Conservation (phyloP, 1,140 invertebrate species). For the Drosophila guanche region DNA sequence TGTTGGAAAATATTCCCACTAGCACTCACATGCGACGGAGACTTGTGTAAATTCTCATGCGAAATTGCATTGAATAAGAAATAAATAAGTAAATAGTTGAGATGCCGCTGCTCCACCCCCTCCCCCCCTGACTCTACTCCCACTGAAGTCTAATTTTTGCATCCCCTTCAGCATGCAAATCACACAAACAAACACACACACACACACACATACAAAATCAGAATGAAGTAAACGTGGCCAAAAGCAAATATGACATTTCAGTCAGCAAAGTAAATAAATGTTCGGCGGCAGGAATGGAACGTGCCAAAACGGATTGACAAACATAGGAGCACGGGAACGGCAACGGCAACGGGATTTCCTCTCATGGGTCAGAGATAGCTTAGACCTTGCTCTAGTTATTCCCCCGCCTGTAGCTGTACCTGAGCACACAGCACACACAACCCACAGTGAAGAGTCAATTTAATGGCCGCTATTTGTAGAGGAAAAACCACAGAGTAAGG, state of each 20-base stretch:
- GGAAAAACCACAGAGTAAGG: not conserved
- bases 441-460: conserved; percentile 50
- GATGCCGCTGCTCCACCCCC: conserved; percentile 31
- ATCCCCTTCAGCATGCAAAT: conserved; percentile 64
- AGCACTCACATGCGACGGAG: too few relatives aligned
- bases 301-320: conserved; percentile 60
- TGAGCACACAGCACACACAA: conserved; percentile 35
- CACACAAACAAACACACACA: conserved; percentile 45
- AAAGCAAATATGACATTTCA: conserved; percentile 66
- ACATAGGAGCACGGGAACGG: not conserved
- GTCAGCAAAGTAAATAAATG: conserved; percentile 69
- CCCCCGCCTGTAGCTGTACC: too few relatives aligned
- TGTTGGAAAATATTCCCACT: too few relatives aligned
- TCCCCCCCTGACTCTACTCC: conserved; percentile 4
- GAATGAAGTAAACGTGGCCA: conserved; percentile 59
- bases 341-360: too few relatives aligned
- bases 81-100: conserved; percentile 81
- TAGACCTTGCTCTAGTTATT: too few relatives aligned
- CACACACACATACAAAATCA: conserved; percentile 15
- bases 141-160: conserved; percentile 62
- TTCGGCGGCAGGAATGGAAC: conserved; percentile 68
- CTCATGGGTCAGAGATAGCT: too few relatives aligned
- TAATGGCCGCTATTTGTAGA: conserved; percentile 12
- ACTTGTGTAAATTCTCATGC: conserved; percentile 53
- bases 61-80: conserved; percentile 66